A percentile compares a stretch with the other conserved stretches of the same genome.
These are phyloP conservation scores for Hemiscyllium ocellatum DNA, from an alignment of 2,113 vertebrate species.

Conservation along the genomic window DNA sequence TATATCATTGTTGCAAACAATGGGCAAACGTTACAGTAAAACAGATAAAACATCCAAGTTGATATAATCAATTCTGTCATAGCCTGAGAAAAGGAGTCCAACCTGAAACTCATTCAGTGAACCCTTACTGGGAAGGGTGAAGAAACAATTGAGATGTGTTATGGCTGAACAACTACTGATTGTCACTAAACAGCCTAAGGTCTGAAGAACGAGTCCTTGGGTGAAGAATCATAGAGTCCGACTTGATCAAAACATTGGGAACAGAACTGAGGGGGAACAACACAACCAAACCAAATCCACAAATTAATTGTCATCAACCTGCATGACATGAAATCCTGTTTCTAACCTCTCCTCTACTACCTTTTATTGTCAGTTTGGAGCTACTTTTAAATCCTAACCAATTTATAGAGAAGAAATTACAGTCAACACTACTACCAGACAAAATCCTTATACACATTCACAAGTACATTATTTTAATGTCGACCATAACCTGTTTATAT, in stretches of 20 bases:
- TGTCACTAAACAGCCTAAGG: not conserved
- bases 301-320: not conserved
- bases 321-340: not conserved
- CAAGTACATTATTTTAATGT: conserved; percentile 23
- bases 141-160: not conserved
- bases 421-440: not conserved
- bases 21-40: too few species aligned
- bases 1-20: too few species aligned
- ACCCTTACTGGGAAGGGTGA: not conserved
- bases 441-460: not conserved
- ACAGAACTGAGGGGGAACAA: not conserved
- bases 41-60: too few species aligned
- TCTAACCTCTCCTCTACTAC: not conserved
- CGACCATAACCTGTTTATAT: conserved; percentile 10
- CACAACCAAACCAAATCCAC: not conserved
- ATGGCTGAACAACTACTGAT: not conserved
- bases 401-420: not conserved
- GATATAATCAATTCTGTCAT: too few species aligned
- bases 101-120: not conserved
- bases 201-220: not conserved
- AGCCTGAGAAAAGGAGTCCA: too few species aligned
- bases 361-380: not conserved
- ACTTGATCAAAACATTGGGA: not conserved
- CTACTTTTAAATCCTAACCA: not conserved
- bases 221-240: not conserved